A percentile compares a stretch with the other conserved stretches of the same genome.
Evolutionary conservation across 2,888 invertebrate genomes (phyloP).

Genomic region (Apodemia zela): DNA sequence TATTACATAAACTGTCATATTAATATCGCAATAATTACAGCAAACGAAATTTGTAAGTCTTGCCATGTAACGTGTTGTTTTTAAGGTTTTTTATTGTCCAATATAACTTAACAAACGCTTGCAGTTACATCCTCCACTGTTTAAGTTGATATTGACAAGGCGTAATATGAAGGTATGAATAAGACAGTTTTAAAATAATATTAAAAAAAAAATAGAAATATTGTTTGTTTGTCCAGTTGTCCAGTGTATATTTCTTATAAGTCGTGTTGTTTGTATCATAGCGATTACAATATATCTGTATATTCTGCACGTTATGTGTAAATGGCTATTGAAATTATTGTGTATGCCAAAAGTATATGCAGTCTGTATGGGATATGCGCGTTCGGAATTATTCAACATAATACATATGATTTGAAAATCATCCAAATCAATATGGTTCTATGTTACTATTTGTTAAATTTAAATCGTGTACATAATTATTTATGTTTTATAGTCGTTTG

Average conservation of each 20-base stretch:
- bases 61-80: too few species aligned
- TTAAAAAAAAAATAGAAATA: too few species aligned
- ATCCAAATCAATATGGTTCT: conserved; percentile 29
- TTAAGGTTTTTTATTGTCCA: too few species aligned
- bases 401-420: conserved; percentile 13
- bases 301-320: conserved; percentile 37
- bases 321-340: conserved; percentile 24
- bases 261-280: background rate
- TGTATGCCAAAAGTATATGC: conserved; percentile 26
- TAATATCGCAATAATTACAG: background rate
- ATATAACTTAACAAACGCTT: too few species aligned
- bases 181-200: background rate
- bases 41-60: too few species aligned
- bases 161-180: background rate
- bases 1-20: background rate
- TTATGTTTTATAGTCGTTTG: conserved; percentile 33
- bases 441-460: conserved; percentile 37
- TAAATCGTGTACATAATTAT: conserved; percentile 36
- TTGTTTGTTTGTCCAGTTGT: background rate
- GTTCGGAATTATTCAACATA: background rate
- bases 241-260: conserved; percentile 1
- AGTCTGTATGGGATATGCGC: background rate
- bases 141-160: too few species aligned
- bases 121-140: too few species aligned
- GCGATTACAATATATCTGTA: conserved; percentile 36